phyloP scores from a whole-genome alignment of 2,888 invertebrate genomes.

The Drosophila formosana region DNA sequence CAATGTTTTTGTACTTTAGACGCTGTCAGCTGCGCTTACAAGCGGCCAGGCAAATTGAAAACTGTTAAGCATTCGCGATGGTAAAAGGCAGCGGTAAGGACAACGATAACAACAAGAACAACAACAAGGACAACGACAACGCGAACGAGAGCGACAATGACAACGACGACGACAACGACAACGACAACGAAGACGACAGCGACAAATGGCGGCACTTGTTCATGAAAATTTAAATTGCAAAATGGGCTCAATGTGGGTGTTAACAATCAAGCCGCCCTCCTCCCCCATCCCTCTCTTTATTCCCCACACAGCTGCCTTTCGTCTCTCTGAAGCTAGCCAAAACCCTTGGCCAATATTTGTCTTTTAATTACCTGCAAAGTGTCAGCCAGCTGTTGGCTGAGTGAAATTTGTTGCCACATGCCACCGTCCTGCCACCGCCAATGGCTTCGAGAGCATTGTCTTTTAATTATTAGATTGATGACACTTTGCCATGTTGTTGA shows the following conservation, averaged over 20 bases:
- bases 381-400: conserved; percentile 56
- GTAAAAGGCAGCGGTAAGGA: conserved; percentile 16
- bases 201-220: conserved; percentile 79
- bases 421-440: background rate
- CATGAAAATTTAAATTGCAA: conserved; percentile 81
- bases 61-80: conserved; percentile 67
- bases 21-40: conserved; percentile 79
- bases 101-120: conserved; percentile 11
- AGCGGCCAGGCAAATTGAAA: conserved; percentile 77
- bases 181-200: conserved; percentile 59
- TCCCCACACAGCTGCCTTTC: too few species aligned
- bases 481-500: conserved; percentile 9
- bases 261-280: conserved; percentile 34
- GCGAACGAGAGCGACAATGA: conserved; percentile 7
- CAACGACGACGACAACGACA: conserved; percentile 29
- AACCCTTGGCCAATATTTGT: conserved; percentile 63
- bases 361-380: conserved; percentile 74
- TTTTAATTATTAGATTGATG: conserved; percentile 53
- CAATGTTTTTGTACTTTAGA: conserved; percentile 53
- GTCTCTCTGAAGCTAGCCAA: background rate
- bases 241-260: conserved; percentile 70
- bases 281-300: background rate
- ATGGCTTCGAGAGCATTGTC: conserved; percentile 15
- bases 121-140: conserved; percentile 16
- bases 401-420: conserved; percentile 58